These are phyloP conservation scores for Reinhardtius hippoglossoides DNA, from an alignment of 2,113 vertebrate species.

Conservation along the genomic window DNA sequence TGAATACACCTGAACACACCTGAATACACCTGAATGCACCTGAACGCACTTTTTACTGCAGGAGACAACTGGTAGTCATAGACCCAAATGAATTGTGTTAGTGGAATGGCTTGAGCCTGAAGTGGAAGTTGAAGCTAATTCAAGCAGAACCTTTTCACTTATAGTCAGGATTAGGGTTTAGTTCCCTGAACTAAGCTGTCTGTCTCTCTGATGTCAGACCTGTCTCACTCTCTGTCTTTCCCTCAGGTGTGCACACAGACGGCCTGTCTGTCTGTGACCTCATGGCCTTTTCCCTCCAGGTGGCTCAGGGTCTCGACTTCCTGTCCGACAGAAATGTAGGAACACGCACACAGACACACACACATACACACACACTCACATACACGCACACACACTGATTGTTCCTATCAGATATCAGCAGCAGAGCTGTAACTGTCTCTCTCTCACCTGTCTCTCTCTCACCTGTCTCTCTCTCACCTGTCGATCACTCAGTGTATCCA, in stretches of 20 bases:
- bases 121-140: no score
- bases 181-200: background rate
- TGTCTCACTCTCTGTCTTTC: slow-evolving; percentile 8
- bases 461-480: slow-evolving; percentile 3
- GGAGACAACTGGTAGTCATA: no score
- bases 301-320: slow-evolving; percentile 96
- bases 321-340: slow-evolving; percentile 93
- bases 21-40: no score
- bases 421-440: background rate
- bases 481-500: slow-evolving; percentile 89
- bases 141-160: no score
- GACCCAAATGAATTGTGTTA: no score
- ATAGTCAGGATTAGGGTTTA: no score
- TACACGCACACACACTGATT: background rate
- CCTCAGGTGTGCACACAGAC: slow-evolving; percentile 65
- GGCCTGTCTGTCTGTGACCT: slow-evolving; percentile 78
- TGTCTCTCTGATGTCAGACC: background rate
- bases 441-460: slow-evolving; percentile 10
- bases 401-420: background rate
- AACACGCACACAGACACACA: background rate
- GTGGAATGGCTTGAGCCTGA: no score
- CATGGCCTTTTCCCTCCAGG: slow-evolving; percentile 93
- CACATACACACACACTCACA: background rate
- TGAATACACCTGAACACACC: no score
- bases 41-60: no score